phyloP scores from a whole-genome alignment of 2,888 invertebrate genomes.

The Ctenicera cuprea region DNA sequence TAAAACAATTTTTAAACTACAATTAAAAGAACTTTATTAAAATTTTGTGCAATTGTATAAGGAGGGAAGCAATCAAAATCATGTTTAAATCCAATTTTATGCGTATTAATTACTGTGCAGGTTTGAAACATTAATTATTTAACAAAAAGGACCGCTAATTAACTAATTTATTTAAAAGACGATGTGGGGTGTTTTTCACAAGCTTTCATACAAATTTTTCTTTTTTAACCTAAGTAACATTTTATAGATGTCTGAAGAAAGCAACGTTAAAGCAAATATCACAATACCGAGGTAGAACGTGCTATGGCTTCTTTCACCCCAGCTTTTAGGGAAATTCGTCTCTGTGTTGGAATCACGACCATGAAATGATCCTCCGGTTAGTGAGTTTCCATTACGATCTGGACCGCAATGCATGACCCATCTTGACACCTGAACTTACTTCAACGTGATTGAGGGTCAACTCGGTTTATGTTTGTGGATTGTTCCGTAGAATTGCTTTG shows the following conservation, averaged over 20 bases:
- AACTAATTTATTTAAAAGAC: too few species aligned
- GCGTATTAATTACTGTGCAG: too few species aligned
- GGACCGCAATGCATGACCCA: constrained; percentile 49
- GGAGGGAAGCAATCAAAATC: too few species aligned
- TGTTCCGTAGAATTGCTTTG: constrained; percentile 22
- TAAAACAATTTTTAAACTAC: too few species aligned
- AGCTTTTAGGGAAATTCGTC: constrained; percentile 51
- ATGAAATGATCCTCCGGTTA: constrained; percentile 54
- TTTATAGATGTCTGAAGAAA: constrained; percentile 36
- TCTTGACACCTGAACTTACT: constrained; percentile 50
- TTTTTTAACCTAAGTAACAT: constrained; percentile 32
- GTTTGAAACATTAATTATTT: too few species aligned
- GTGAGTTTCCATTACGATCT: constrained; percentile 53
- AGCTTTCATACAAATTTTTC: constrained; percentile 18
- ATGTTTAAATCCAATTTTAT: too few species aligned
- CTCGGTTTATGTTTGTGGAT: constrained; percentile 16
- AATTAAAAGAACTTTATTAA: too few species aligned
- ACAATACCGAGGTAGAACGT: constrained; percentile 34
- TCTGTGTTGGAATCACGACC: constrained; percentile 51
- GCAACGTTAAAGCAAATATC: constrained; percentile 28
- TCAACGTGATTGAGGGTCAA: constrained; percentile 46
- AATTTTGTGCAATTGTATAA: too few species aligned
- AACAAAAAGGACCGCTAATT: too few species aligned
- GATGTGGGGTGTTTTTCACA: too few species aligned
- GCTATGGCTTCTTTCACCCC: constrained; percentile 31